Percentiles rank a stretch among this genome's conserved stretches.
Conservation (phyloP, 1,140 invertebrate genomes). For the Tyrophagus putrescentiae region DNA sequence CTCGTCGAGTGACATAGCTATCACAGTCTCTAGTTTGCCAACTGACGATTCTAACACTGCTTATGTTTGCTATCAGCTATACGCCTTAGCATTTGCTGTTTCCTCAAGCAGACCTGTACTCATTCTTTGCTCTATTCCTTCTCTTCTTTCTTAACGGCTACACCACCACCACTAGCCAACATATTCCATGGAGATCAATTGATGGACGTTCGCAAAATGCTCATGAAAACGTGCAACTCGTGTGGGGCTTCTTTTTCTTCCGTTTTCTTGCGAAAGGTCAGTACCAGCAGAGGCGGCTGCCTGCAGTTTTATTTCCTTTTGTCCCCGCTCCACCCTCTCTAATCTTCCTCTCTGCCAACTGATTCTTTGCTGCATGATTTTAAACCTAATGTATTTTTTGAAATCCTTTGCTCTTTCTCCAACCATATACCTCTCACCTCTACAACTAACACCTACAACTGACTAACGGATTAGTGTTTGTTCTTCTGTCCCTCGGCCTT, state of each 20-base stretch:
- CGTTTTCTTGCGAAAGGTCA: not conserved
- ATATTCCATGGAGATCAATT: not conserved
- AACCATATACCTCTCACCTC: too few species aligned
- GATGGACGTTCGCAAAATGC: slow-evolving; percentile 6
- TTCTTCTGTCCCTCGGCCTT: not conserved
- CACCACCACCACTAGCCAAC: not conserved
- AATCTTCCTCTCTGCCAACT: too few species aligned
- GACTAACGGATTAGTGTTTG: not conserved
- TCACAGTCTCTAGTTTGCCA: too few species aligned
- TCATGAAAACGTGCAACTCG: not conserved
- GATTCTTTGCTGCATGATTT: too few species aligned
- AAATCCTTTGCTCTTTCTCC: too few species aligned
- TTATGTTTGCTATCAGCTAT: too few species aligned
- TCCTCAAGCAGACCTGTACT: too few species aligned
- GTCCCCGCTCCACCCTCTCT: not conserved
- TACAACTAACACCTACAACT: too few species aligned
- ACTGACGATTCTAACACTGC: too few species aligned
- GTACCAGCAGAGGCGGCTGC: not conserved
- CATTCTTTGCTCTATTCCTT: not conserved
- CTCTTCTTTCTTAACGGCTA: not conserved
- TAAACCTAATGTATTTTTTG: too few species aligned
- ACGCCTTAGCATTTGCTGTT: not conserved
- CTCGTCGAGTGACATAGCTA: too few species aligned
- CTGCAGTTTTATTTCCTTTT: not conserved
- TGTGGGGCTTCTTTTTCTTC: not conserved